A percentile compares a stretch with the other conserved stretches of the same genome.
Conservation (phyloP, 2,113 vertebrate genomes). For the Calidris pygmaea region DNA sequence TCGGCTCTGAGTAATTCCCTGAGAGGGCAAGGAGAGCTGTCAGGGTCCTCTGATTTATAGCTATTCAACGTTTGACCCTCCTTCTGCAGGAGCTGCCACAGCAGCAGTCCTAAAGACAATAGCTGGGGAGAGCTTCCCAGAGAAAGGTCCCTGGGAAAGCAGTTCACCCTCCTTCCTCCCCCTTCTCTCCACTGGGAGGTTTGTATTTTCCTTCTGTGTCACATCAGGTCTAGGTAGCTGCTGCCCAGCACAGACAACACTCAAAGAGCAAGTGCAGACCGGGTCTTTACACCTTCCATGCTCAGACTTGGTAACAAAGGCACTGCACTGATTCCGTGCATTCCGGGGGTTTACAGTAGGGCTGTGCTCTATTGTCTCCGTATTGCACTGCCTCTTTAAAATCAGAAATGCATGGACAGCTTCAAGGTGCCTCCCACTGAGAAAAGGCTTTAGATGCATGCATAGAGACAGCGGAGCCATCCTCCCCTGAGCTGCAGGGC, state of each 20-base stretch:
- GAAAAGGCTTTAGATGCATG: slow-evolving; percentile 55
- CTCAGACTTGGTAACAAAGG: neutral
- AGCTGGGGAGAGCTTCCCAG: neutral
- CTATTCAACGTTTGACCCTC: neutral
- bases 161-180: neutral
- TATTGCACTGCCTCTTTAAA: slow-evolving; percentile 66
- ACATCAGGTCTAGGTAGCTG: neutral
- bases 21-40: neutral
- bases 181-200: neutral
- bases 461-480: slow-evolving; percentile 17
- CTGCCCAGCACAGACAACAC: neutral
- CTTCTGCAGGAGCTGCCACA: neutral
- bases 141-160: neutral
- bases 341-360: neutral
- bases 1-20: neutral
- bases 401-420: slow-evolving; percentile 57
- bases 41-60: neutral
- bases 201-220: neutral
- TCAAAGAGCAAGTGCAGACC: neutral
- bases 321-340: accelerated
- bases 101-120: neutral
- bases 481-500: slow-evolving; percentile 26
- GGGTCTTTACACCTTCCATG: neutral
- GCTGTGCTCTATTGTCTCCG: neutral
- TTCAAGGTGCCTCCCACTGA: slow-evolving; percentile 67